Evolutionary conservation across 2,888 invertebrate species (phyloP).

Genomic region (Didymodactylos carnosus): DNA sequence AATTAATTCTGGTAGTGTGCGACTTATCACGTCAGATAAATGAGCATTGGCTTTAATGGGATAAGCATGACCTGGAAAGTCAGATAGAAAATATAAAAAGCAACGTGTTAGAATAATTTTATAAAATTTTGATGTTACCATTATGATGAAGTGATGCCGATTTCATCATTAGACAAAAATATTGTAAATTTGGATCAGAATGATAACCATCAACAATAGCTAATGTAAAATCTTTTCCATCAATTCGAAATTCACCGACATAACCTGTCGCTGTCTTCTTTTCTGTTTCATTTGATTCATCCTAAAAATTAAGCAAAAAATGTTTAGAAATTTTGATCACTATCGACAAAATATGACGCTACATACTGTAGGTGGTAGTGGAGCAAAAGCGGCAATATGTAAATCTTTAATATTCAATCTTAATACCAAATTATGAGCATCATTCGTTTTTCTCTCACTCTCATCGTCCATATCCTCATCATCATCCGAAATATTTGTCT

Average conservation of each 20-base stretch:
- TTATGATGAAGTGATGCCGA: conserved; percentile 56
- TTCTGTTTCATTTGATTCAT: no score
- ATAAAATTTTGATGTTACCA: conserved; percentile 35
- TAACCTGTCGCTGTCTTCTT: not conserved
- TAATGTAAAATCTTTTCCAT: conserved; percentile 24
- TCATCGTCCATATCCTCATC: conserved; percentile 17
- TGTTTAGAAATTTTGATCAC: not conserved
- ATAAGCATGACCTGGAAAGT: conserved; percentile 16
- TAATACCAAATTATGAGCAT: not conserved
- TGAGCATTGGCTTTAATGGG: not conserved
- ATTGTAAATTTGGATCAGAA: conserved; percentile 55
- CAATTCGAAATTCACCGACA: not conserved
- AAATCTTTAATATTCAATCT: not conserved
- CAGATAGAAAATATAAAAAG: no score
- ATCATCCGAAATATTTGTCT: conserved; percentile 21
- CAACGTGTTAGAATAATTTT: no score
- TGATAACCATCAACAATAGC: conserved; percentile 55
- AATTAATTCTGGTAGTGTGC: not conserved
- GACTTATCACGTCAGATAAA: not conserved
- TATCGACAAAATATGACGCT: no score
- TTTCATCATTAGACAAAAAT: conserved; percentile 55
- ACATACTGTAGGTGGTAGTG: no score
- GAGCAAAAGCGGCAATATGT: not conserved
- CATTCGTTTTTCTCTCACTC: no score
- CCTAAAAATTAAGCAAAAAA: not conserved